These are phyloP conservation scores for Dorcus parallelipipedus DNA, from an alignment of 2,888 invertebrate species.

Conservation along the genomic window DNA sequence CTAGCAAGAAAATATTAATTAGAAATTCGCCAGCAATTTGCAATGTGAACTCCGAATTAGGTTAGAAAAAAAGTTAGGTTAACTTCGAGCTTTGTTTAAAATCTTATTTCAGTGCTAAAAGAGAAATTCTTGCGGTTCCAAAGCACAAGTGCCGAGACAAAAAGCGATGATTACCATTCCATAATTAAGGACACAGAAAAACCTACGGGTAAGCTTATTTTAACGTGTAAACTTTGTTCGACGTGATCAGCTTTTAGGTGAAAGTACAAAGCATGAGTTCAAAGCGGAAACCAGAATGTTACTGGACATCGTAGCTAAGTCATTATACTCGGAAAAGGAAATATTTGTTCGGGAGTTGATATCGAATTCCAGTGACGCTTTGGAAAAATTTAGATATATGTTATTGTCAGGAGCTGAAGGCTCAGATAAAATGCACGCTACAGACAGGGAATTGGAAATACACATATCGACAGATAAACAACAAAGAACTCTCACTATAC, in stretches of 20 bases:
- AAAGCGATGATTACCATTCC: slow-evolving; percentile 53
- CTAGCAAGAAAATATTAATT: slow-evolving; percentile 7
- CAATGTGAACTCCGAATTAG: slow-evolving; percentile 2
- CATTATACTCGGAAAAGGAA: slow-evolving; percentile 96
- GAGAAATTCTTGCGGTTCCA: slow-evolving; percentile 6
- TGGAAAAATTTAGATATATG: slow-evolving; percentile 89
- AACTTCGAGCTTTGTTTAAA: not conserved
- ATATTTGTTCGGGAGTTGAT: slow-evolving; percentile 94
- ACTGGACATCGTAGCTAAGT: slow-evolving; percentile 94
- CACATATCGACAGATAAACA: slow-evolving; percentile 86
- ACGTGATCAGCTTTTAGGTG: slow-evolving; percentile 46
- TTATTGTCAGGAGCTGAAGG: slow-evolving; percentile 57
- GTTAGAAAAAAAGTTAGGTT: not conserved
- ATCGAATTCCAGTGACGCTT: slow-evolving; percentile 95
- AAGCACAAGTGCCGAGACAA: slow-evolving; percentile 31
- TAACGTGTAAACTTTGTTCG: not conserved
- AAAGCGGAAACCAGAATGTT: slow-evolving; percentile 96
- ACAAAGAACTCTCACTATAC: slow-evolving; percentile 77
- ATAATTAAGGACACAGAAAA: slow-evolving; percentile 63
- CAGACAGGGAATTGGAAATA: slow-evolving; percentile 76
- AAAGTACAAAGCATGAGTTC: slow-evolving; percentile 75
- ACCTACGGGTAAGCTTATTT: slow-evolving; percentile 49
- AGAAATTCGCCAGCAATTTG: not conserved
- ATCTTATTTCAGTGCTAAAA: not conserved
- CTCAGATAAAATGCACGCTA: slow-evolving; percentile 50